phyloP scores from a whole-genome alignment of 1,140 invertebrate species.

The Heliconius eleuchia region DNA sequence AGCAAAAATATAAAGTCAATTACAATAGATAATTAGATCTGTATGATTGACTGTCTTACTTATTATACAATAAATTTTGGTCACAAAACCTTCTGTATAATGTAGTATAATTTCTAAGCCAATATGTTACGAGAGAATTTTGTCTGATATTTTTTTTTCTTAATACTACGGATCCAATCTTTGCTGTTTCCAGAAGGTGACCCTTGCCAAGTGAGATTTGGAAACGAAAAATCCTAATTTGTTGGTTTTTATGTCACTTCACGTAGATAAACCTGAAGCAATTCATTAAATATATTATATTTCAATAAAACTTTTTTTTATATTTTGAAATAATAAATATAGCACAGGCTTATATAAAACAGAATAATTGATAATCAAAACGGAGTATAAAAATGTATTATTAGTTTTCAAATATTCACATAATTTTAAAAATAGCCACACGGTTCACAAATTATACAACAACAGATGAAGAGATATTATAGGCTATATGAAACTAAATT shows the following conservation, averaged over 20 bases:
- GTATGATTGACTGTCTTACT: too few species aligned
- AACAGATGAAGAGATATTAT: too few species aligned
- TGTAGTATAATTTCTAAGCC: conserved; percentile 18
- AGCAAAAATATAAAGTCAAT: too few species aligned
- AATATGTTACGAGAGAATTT: conserved; percentile 8
- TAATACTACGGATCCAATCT: neutral
- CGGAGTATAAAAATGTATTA: too few species aligned
- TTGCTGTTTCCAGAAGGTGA: conserved; percentile 37
- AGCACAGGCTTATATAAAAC: too few species aligned
- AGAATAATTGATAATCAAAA: neutral
- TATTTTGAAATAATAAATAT: too few species aligned
- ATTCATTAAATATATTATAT: neutral
- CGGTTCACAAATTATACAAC: too few species aligned
- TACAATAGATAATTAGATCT: too few species aligned
- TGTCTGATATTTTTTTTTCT: conserved; percentile 19
- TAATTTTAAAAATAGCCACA: too few species aligned
- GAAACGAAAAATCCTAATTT: conserved; percentile 39
- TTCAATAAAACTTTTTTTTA: neutral
- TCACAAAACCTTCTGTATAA: neutral
- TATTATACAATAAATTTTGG: too few species aligned
- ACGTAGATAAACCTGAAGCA: neutral
- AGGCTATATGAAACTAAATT: too few species aligned
- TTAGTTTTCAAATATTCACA: too few species aligned
- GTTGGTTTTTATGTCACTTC: neutral
- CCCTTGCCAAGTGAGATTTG: conserved; percentile 67